A percentile compares a stretch with the other conserved stretches of the same genome.
phyloP scores from a whole-genome alignment of 2,888 invertebrate genomes.

The Eupithecia subfuscata region DNA sequence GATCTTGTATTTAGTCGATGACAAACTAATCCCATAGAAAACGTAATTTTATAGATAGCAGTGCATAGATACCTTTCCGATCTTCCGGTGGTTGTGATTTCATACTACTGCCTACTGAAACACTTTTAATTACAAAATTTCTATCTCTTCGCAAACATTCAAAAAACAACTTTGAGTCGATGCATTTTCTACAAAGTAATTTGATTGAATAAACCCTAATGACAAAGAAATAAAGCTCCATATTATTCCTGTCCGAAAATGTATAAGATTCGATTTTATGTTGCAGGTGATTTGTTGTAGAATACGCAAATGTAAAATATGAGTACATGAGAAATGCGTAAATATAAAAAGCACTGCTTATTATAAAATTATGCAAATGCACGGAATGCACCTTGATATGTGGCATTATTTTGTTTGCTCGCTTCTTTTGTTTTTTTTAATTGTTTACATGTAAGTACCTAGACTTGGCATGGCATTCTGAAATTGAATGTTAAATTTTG shows the following conservation, averaged over 20 bases:
- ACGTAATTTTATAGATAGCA: constrained; percentile 65
- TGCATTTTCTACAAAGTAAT: constrained; percentile 17
- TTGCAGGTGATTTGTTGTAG: constrained; percentile 38
- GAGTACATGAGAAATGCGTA: constrained; percentile 58
- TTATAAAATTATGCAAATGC: constrained; percentile 73
- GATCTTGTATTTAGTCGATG: constrained; percentile 46
- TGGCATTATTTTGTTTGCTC: constrained; percentile 70
- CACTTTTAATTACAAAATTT: constrained; percentile 39
- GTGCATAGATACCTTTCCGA: constrained; percentile 49
- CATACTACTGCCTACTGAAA: constrained; percentile 34
- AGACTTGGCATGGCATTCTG: constrained; percentile 24
- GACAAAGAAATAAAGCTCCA: background rate
- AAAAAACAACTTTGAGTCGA: constrained; percentile 31
- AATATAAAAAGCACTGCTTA: constrained; percentile 75
- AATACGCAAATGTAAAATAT: constrained; percentile 31
- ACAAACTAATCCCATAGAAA: constrained; percentile 56
- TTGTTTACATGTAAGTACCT: constrained; percentile 43
- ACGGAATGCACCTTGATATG: constrained; percentile 73
- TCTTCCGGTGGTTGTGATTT: constrained; percentile 49
- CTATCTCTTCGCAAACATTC: constrained; percentile 23
- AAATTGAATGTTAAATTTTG: constrained; percentile 19
- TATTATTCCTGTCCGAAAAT: constrained; percentile 11
- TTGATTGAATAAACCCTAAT: background rate
- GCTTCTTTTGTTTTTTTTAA: constrained; percentile 68
- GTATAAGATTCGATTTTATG: constrained; percentile 30